Evolutionary conservation across 1,140 invertebrate species (phyloP).

Genomic region (Sitobion miscanthi): DNA sequence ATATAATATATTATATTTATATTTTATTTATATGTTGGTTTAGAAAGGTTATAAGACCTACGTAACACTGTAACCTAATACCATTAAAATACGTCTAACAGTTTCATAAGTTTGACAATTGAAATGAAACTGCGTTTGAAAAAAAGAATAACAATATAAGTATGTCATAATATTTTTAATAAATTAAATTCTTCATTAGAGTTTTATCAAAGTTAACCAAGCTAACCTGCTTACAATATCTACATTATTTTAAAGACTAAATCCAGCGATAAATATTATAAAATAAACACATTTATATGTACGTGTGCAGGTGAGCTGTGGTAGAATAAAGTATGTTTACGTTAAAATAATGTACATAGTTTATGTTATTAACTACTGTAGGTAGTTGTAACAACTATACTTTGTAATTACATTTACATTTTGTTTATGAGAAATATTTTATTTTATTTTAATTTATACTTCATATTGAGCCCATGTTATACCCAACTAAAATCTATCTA

Average conservation of each 20-base stretch:
- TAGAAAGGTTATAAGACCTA: conserved; percentile 34
- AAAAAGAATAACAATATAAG: neutral
- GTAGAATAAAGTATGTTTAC: neutral
- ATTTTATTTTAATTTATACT: neutral
- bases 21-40: neutral
- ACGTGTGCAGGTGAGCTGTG: neutral
- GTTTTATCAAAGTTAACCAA: neutral
- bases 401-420: neutral
- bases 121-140: neutral
- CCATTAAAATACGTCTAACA: neutral
- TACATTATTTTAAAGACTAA: neutral
- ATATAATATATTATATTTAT: neutral
- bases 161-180: neutral
- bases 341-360: neutral
- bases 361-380: neutral
- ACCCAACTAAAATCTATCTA: neutral
- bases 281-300: neutral
- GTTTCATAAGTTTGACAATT: neutral
- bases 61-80: conserved; percentile 14
- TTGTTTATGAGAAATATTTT: neutral
- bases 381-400: neutral
- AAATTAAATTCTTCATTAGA: neutral
- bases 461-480: neutral
- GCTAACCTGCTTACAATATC: neutral
- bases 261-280: neutral